These are phyloP conservation scores for Phengaris arion DNA, from an alignment of 2,888 invertebrate genomes.

Conservation along the genomic window DNA sequence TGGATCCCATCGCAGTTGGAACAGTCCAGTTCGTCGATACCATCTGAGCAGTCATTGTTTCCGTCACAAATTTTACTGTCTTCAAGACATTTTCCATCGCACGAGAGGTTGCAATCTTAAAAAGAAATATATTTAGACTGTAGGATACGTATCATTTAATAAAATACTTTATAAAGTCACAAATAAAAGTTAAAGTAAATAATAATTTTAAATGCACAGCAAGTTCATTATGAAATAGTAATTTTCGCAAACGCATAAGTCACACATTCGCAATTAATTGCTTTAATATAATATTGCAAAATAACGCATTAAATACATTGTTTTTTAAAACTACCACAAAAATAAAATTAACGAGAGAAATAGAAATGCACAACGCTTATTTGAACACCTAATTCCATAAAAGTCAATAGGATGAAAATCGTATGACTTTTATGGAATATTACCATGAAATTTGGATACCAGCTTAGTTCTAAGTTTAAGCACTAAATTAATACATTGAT, in stretches of 20 bases:
- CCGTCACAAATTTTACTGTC: slow-evolving; percentile 80
- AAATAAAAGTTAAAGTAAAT: neutral
- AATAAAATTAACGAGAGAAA: neutral
- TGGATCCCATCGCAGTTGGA: slow-evolving; percentile 54
- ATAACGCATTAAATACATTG: neutral
- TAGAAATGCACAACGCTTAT: neutral
- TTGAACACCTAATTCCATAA: neutral
- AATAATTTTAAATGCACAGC: slow-evolving; percentile 1
- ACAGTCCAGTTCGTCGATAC: slow-evolving; percentile 76
- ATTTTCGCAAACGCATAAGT: neutral
- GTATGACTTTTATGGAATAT: neutral
- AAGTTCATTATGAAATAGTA: neutral
- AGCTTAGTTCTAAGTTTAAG: slow-evolving; percentile 13
- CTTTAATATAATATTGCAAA: neutral
- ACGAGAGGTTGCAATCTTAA: slow-evolving; percentile 59
- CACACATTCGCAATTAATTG: neutral
- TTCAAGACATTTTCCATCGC: slow-evolving; percentile 82
- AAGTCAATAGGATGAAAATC: neutral
- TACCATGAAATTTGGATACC: neutral
- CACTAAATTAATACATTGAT: slow-evolving; percentile 13
- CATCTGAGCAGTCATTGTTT: slow-evolving; percentile 79
- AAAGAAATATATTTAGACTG: slow-evolving; percentile 52
- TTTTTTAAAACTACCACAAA: neutral
- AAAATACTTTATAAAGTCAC: neutral
- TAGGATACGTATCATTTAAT: slow-evolving; percentile 30